Evolutionary conservation across 2,797 vertebrate genomes (phyloP).

Genomic region (Eulemur albifrons): DNA sequence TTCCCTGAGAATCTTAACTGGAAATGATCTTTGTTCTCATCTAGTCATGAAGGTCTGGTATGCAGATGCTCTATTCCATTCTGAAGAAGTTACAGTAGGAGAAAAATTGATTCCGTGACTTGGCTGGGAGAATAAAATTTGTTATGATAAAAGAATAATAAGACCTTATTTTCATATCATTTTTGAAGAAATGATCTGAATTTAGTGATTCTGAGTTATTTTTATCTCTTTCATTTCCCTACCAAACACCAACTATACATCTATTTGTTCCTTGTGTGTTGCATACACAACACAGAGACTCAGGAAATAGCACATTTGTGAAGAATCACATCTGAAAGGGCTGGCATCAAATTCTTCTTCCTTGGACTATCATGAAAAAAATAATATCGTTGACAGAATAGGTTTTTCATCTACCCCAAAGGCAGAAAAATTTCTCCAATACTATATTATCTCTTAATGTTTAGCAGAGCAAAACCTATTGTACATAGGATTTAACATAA

Average conservation of each 20-base stretch:
- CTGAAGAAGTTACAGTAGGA: slow-evolving; percentile 23
- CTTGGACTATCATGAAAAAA: not conserved
- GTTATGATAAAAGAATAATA: not conserved
- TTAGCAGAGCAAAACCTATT: not conserved
- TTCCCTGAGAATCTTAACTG: slow-evolving; percentile 68
- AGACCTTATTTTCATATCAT: not conserved
- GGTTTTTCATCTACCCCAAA: not conserved
- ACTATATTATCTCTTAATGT: not conserved
- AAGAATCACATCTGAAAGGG: not conserved
- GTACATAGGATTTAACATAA: not conserved
- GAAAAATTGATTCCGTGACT: not conserved
- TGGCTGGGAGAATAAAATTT: slow-evolving; percentile 3
- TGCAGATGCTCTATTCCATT: slow-evolving; percentile 66
- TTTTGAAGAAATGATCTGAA: slow-evolving; percentile 1
- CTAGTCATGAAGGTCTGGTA: slow-evolving; percentile 52
- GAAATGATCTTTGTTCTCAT: slow-evolving; percentile 55
- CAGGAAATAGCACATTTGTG: not conserved
- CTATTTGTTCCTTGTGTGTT: not conserved
- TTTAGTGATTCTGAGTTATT: not conserved
- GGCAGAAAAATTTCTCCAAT: not conserved
- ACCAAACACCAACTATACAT: not conserved
- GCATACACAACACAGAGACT: not conserved
- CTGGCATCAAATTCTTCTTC: not conserved
- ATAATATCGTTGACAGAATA: not conserved
- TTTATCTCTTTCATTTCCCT: not conserved